These are phyloP conservation scores for Pterostichus madidus DNA, from an alignment of 2,888 invertebrate species.

Conservation along the genomic window DNA sequence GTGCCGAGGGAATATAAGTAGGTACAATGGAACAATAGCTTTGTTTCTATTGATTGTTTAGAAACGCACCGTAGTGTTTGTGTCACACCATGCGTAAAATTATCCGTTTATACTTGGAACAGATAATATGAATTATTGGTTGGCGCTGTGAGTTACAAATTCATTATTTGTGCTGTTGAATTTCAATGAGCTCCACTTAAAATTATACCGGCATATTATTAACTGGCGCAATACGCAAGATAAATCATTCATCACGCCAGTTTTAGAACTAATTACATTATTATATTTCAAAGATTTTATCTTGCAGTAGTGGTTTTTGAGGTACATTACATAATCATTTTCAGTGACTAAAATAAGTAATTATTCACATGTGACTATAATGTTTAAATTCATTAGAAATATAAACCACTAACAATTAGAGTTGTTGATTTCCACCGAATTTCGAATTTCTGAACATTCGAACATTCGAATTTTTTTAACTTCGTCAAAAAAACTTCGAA, in stretches of 20 bases:
- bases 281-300: too few species aligned
- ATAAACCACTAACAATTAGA: too few species aligned
- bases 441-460: too few species aligned
- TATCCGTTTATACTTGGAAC: constrained; percentile 32
- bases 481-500: too few species aligned
- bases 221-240: neutral
- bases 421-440: too few species aligned
- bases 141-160: constrained; percentile 36
- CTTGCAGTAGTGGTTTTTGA: too few species aligned
- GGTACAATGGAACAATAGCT: constrained; percentile 25
- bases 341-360: too few species aligned
- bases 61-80: constrained; percentile 24
- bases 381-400: too few species aligned
- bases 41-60: constrained; percentile 47
- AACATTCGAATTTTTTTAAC: too few species aligned
- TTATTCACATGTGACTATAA: too few species aligned
- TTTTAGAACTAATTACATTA: neutral
- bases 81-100: constrained; percentile 27
- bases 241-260: neutral
- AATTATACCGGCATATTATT: constrained; percentile 33
- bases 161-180: constrained; percentile 37
- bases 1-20: constrained; percentile 7
- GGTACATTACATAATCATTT: too few species aligned
- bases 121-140: constrained; percentile 52
- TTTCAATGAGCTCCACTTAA: constrained; percentile 27